Base-by-base conservation (phyloP, 2,113 vertebrate genomes). In the Boulengerochromis microlepis region DNA sequence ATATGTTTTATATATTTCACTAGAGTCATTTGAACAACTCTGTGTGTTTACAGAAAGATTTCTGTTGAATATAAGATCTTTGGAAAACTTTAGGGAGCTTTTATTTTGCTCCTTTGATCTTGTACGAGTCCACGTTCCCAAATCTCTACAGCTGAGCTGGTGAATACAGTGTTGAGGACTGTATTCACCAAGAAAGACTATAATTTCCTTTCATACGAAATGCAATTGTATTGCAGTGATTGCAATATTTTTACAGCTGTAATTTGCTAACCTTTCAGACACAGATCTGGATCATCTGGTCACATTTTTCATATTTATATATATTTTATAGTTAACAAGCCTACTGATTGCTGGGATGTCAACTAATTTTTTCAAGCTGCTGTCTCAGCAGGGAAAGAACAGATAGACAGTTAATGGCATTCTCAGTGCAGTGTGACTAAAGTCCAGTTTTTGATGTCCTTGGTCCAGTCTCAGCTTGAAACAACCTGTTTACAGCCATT, bases 381-480 rank as follows among this genome's bases (percentile, higher is more conserved):
- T 50, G 35, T 66, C 76, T 76, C 40, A 69, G 40, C 86, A 83
- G 66, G 80, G 29, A 81, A 57, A 5, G 84, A 83, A 33, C 64
- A 71, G 54, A 8, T 13, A 10, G 12, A 84, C 80, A n/a, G 35
- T 87, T 88, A 85, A 71, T 10, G 12, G 6, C 53, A 31, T 66
- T 45, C 81, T 87, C 45, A 52, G 10, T 18, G 56, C 12, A 42
- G 40, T 61, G 74, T 53, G 93, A 86, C 74, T 71, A 71, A 24
- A 64, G 66, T 81, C 82, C 53, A 83, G 86, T 33, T 29, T 56
- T 22, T 19, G 40, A 31, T 74, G 66, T 87, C 64, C 69, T 82
- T 78, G 86, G 74, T 86, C n/a, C 16, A n/a, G 66, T 87, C 57
- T n/a, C 69, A 80, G 69, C 69, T 96, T 94, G 64, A 64, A 54